Evolutionary conservation across 2,797 vertebrate species (phyloP).

Genomic region (Podargus strigoides): DNA sequence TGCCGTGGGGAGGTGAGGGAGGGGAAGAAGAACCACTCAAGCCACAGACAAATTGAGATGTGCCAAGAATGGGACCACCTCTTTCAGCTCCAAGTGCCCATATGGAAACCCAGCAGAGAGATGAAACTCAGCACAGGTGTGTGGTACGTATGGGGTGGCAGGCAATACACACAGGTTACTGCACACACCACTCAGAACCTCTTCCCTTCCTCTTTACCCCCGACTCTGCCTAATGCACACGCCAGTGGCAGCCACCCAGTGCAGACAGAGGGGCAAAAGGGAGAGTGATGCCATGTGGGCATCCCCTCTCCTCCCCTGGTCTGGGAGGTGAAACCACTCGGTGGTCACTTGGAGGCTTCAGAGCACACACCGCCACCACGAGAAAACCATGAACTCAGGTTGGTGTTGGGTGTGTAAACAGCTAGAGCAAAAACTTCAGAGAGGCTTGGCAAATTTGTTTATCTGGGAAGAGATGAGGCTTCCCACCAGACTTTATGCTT

Average conservation of each 20-base stretch:
- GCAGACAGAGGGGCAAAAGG: not conserved
- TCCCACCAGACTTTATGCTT: not conserved
- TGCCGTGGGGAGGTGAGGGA: conserved; percentile 60
- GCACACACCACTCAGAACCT: conserved; percentile 54
- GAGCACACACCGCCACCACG: not conserved
- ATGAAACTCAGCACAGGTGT: conserved; percentile 43
- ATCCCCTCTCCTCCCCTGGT: not conserved
- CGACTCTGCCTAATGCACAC: not conserved
- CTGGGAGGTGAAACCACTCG: not conserved
- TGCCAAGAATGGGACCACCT: conserved; percentile 54
- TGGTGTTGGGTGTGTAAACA: not conserved
- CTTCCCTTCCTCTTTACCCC: conserved; percentile 29
- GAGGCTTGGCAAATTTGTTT: not conserved
- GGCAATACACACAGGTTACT: conserved; percentile 30
- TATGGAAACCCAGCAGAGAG: conserved; percentile 43
- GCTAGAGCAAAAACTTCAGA: not conserved
- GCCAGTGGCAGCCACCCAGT: not conserved
- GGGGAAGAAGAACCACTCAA: conserved; percentile 61
- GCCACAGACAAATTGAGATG: conserved; percentile 59
- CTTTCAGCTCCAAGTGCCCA: conserved; percentile 32
- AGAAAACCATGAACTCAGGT: not conserved
- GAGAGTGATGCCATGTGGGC: not conserved
- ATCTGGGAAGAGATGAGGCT: not conserved
- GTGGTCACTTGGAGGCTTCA: not conserved
- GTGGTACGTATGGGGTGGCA: conserved; percentile 29